Conservation (phyloP, 2,113 vertebrate genomes). For the Hemiprocne comata region DNA sequence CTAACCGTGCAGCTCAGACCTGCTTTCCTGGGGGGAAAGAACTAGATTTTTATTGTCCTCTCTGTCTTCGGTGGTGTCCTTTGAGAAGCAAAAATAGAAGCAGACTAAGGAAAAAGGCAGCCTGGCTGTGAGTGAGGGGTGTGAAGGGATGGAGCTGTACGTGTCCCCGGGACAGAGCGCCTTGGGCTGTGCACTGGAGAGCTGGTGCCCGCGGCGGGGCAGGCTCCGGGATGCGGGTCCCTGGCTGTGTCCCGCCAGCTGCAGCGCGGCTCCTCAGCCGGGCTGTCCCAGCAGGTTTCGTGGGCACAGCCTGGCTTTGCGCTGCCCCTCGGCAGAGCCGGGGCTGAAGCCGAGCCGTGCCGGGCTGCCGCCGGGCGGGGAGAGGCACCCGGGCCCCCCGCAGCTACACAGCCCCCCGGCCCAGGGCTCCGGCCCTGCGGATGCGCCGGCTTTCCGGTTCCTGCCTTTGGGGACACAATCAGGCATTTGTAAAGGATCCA, state of each 20-base stretch:
- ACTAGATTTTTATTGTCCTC: not conserved
- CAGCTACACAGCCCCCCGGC: not conserved
- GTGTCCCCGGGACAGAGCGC: not conserved
- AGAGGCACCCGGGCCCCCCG: too few relatives aligned
- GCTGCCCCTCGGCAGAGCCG: not conserved
- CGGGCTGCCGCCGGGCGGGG: not conserved
- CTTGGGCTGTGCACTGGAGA: not conserved
- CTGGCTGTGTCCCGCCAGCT: fast-evolving
- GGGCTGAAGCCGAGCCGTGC: not conserved
- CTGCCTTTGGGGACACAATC: not conserved
- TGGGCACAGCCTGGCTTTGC: not conserved
- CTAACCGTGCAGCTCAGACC: not conserved
- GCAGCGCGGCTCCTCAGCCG: fast-evolving
- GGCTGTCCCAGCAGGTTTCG: not conserved
- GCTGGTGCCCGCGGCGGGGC: not conserved
- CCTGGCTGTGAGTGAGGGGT: not conserved
- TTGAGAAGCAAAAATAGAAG: constrained; percentile 4
- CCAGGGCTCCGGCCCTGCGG: not conserved
- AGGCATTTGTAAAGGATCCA: not conserved
- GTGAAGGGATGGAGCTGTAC: not conserved
- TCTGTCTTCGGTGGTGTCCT: not conserved
- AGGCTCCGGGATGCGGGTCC: not conserved
- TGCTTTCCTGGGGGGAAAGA: not conserved
- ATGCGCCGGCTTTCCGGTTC: not conserved
- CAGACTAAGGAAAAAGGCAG: not conserved